A percentile compares a stretch with the other conserved stretches of the same genome.
Conservation (phyloP, 2,797 vertebrate species). For the Syngnathus acus region DNA sequence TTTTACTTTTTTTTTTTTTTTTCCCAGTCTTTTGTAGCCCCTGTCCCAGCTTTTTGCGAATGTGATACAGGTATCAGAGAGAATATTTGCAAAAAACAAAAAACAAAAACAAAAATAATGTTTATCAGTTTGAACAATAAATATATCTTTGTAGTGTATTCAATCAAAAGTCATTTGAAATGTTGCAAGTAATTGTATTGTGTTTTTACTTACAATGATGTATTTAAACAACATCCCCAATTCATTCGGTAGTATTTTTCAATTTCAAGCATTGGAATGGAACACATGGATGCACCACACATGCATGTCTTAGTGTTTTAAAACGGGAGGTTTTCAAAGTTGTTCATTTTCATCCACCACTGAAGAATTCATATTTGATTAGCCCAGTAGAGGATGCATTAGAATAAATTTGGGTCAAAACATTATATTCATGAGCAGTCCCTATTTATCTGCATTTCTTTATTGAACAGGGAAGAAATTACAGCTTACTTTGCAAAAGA, state of each 20-base stretch:
- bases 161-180: too few relatives aligned
- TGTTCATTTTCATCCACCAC: neutral
- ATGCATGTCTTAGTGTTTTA: neutral
- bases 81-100: too few relatives aligned
- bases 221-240: too few relatives aligned
- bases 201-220: too few relatives aligned
- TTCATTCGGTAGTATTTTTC: neutral
- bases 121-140: too few relatives aligned
- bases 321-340: neutral
- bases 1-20: too few relatives aligned
- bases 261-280: neutral
- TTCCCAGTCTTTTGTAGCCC: too few relatives aligned
- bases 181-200: too few relatives aligned
- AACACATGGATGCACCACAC: neutral
- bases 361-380: neutral
- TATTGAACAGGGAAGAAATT: neutral
- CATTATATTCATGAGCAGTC: neutral
- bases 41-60: too few relatives aligned
- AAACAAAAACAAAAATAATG: too few relatives aligned
- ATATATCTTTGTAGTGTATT: too few relatives aligned
- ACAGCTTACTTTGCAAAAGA: conserved; percentile 89
- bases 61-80: too few relatives aligned
- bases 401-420: neutral
- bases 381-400: neutral
- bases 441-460: neutral